A percentile compares a stretch with the other conserved stretches of the same genome.
phyloP scores from a whole-genome alignment of 2,888 invertebrate genomes.

The Ophion obscuratus region DNA sequence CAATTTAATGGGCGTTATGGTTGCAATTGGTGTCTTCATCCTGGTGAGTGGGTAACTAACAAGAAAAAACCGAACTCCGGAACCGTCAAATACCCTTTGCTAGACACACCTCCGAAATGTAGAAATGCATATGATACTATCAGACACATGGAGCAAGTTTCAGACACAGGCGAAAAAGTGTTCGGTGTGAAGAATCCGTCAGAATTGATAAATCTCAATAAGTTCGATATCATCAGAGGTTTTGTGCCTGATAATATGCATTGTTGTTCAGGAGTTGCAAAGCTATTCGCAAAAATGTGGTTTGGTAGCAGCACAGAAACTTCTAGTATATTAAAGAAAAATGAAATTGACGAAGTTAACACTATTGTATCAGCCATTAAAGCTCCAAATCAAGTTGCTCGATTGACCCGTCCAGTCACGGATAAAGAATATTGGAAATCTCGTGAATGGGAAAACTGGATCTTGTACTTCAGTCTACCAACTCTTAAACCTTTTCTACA shows the following conservation, averaged over 20 bases:
- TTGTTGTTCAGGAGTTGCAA: constrained; percentile 51
- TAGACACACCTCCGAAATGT: constrained; percentile 31
- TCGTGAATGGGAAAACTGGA: constrained; percentile 45
- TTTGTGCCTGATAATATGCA: constrained; percentile 64
- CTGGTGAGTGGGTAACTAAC: constrained; percentile 14
- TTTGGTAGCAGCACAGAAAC: constrained; percentile 34
- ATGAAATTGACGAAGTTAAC: too few relatives aligned
- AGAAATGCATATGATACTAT: constrained; percentile 42
- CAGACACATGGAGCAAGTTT: constrained; percentile 40
- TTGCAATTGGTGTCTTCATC: constrained; percentile 53
- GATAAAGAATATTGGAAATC: constrained; percentile 32
- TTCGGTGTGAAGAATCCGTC: too few relatives aligned
- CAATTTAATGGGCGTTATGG: constrained; percentile 57
- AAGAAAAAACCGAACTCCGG: constrained; percentile 33
- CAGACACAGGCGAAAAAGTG: too few relatives aligned
- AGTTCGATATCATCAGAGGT: neutral
- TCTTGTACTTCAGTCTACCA: constrained; percentile 32
- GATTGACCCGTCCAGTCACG: constrained; percentile 16
- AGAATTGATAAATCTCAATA: too few relatives aligned
- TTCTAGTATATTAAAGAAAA: constrained; percentile 13
- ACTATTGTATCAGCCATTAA: constrained; percentile 14
- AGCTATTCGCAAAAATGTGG: constrained; percentile 49
- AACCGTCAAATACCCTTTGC: constrained; percentile 45
- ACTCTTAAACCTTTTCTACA: constrained; percentile 18
- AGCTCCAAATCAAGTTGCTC: constrained; percentile 39